A percentile compares a stretch with the other conserved stretches of the same genome.
These are phyloP conservation scores for Dunckerocampus dactyliophorus DNA, from an alignment of 2,113 vertebrate genomes.

Conservation along the genomic window DNA sequence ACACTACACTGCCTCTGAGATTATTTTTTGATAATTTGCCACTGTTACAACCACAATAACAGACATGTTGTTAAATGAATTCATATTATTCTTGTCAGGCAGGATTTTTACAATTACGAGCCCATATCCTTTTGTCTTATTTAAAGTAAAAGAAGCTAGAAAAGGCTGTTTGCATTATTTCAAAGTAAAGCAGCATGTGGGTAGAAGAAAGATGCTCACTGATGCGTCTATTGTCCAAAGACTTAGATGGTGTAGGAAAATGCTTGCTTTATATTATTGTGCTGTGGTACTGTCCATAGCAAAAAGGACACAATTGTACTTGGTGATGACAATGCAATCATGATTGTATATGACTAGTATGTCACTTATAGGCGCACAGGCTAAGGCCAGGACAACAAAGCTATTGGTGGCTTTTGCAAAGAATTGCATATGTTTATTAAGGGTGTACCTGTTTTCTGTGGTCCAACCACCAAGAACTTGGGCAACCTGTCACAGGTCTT, in stretches of 20 bases:
- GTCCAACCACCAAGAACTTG: conserved; percentile 93
- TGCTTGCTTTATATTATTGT: no score
- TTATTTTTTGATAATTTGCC: conserved; percentile 3
- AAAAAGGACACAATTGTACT: no score
- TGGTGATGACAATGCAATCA: no score
- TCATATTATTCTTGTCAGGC: no score
- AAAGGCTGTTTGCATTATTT: conserved; percentile 22
- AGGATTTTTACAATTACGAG: no score
- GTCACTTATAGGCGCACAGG: no score
- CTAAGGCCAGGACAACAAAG: no score
- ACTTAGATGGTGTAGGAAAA: conserved; percentile 31
- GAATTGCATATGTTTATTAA: conserved; percentile 20
- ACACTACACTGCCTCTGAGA: conserved; percentile 5
- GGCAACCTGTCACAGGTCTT: conserved; percentile 95
- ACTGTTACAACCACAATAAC: no score
- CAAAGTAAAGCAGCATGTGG: conserved; percentile 36
- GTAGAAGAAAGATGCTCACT: conserved; percentile 38
- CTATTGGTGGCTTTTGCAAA: not conserved
- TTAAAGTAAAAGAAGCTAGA: conserved; percentile 12
- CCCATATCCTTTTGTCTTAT: conserved; percentile 25
- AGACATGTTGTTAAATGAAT: no score
- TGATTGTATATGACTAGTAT: no score
- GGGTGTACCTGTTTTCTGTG: conserved; percentile 88
- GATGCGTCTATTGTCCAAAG: conserved; percentile 42
- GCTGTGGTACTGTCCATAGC: no score